Conservation (phyloP, 2,888 invertebrate species). For the Lasioglossum oenotherae region DNA sequence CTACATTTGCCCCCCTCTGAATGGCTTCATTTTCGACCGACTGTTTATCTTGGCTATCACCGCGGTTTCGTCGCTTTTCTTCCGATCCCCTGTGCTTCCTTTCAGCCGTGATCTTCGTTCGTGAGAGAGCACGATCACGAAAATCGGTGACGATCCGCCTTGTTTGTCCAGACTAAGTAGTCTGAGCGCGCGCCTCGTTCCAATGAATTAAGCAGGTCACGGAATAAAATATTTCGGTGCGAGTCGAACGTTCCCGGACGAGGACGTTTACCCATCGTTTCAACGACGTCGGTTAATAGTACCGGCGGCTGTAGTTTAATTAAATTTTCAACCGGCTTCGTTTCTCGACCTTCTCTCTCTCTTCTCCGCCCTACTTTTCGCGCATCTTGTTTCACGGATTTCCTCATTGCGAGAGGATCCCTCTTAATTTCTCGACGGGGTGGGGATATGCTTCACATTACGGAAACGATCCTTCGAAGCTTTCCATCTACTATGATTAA, state of each 20-base stretch:
- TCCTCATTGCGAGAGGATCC: slow-evolving; percentile 9
- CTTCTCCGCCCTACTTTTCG: slow-evolving; percentile 27
- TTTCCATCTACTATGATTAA: slow-evolving; percentile 28
- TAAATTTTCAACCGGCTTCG: slow-evolving; percentile 44
- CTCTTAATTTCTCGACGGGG: background rate
- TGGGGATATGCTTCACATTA: background rate
- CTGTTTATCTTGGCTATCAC: slow-evolving; percentile 9
- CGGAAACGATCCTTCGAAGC: slow-evolving; percentile 1
- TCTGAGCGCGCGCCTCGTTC: background rate
- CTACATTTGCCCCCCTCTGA: background rate
- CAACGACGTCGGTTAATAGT: slow-evolving; percentile 38
- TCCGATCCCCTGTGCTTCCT: background rate
- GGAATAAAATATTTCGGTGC: slow-evolving; percentile 5
- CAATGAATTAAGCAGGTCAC: slow-evolving; percentile 5
- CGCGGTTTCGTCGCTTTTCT: background rate
- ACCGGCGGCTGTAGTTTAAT: slow-evolving; percentile 50
- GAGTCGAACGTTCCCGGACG: background rate
- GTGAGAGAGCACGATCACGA: background rate
- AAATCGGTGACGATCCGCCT: background rate
- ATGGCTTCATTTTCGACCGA: background rate
- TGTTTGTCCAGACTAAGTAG: background rate
- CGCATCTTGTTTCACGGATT: slow-evolving; percentile 29
- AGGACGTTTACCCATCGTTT: slow-evolving; percentile 45
- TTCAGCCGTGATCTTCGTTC: background rate
- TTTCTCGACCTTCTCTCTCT: slow-evolving; percentile 17